Base-by-base conservation (phyloP, 2,797 vertebrate genomes). In the Sebastes iracundus region DNA sequence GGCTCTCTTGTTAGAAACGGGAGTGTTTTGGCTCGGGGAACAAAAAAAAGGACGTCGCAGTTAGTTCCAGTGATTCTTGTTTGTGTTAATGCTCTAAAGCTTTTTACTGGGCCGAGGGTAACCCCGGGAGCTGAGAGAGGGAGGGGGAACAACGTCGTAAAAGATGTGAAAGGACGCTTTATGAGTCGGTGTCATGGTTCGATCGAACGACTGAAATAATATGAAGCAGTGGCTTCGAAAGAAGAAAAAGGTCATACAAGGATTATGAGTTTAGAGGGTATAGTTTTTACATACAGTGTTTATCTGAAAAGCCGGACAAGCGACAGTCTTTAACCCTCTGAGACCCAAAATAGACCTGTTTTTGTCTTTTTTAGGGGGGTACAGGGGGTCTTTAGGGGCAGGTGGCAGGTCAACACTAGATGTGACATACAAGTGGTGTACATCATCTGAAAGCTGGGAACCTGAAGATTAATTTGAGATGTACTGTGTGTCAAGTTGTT, bases 41-140 rank as follows among this genome's bases (percentile, higher is more conserved):
- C 2, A 62, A 84, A 55, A 55, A 42, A 84, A 72, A 81, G 66
- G 25, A 25, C 60, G 22, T 64, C 1, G 7, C 52, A 49, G 52
- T 76, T 70, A 81, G 42, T 84, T 86, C 71, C 75, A 64, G 74
- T 27, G 49, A 77, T 5, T 86, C 72, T 55, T 76, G 78, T 73
- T 91, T 42, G 27, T 79, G 74, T 81, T 80, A 66, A 83, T 81
- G 81, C 77, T 79, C 74, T 25, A 25, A 84, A 83, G 81, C 81
- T 77, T 89, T 63, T 63, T 76, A 35, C 32, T 72, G 60, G 75
- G 33, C 68, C 33, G 42, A 78, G 22, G 68, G 76, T 85, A 83
- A 84, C 78, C 80, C 62, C 7, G 3, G 80, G 81, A 84, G 72
- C 55, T 2, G 12, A 60, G 64, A 52, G 52, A 33, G 16, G 22